Base-by-base conservation (phyloP, 1,140 invertebrate genomes). In the Mycetomoellerius zeteki region DNA sequence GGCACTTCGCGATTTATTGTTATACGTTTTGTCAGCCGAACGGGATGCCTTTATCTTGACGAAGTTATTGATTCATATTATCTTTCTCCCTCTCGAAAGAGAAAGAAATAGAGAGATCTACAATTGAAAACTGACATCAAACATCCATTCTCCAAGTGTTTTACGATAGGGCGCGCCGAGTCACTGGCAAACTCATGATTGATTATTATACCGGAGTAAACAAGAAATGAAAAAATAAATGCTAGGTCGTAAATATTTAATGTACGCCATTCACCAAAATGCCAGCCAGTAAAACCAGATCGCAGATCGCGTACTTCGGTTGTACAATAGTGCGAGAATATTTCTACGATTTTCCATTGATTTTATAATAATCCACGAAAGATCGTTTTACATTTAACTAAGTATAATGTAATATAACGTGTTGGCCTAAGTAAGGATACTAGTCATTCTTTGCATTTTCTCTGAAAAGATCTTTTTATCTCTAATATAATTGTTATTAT, bases 1-100 rank as follows among this genome's bases (percentile, higher is more conserved):
- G 89, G 91, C 92, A 93, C 89, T 87, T 85, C 90, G 92, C 92
- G 91, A 93, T 88, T 92, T 90, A 93, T 91, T 94, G 92, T 94
- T 94, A 93, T 85, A 86, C 24, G 52, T 37, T 73, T 60, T 62
- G 72, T 50, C 67, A 54, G 75, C 50, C 30, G 73, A 85, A 64
- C 73, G 82, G 71, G 16, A 62, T 54, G 30, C 58, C 37, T 21
- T 47, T 24, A 43, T 58, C 64, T 24, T n/a, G 19, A 24, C 12
- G 7, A 58, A 12, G 50, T 71, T 85, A 50, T 75, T 37, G 19
- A 27, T 54, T 6, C 1, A 27, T 73, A 2, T n/a, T 73, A 7
- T n/a, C 65, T 50, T 14, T 19, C 65, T 47, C 65, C 7, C 10
- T 67, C 10, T 16, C 30, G 47, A 50, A 50, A 50, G 47, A 16